Base-by-base conservation (phyloP, 2,113 vertebrate species). In the Coryphaenoides rupestris region DNA sequence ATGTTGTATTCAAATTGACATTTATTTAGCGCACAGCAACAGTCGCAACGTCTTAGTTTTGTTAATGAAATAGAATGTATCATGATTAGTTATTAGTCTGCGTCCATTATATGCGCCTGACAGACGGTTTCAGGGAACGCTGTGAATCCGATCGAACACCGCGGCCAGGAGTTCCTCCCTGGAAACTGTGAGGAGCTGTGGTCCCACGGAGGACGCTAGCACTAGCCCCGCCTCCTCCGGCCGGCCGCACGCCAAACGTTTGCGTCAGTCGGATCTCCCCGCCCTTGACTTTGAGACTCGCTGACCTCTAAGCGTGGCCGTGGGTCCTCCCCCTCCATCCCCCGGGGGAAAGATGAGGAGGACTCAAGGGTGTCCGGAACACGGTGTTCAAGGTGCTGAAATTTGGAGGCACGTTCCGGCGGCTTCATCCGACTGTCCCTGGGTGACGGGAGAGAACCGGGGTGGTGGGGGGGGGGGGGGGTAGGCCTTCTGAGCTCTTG, bases 361-460 rank as follows among this genome's bases (percentile, higher is more conserved):
- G 17, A 40, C 21, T n/a, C n/a, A 28, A 46, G 22, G 49, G 28
- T 28, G 60, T 59, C 19, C 24, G 17, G 28, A 28, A 47, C 65
- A 55, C 56, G 33, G 58, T 68, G 33, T 21, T 19, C 55, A 16
- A 21, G 40, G 24, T 50, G 73, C 63, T 74, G 68, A 79, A 79
- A 75, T 77, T 67, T n/a, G n/a, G n/a, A 67, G 74, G 63, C 72
- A 60, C 65, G 76, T 71, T 78, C 49, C 53, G 64, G 73, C 73
- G 78, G 78, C 77, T 40, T n/a, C n/a, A n/a, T n/a, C n/a, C n/a
- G n/a, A 74, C 68, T 49, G n/a, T 74, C 59, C 62, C 62, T 62
- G 33, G 33, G 56, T 63, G 62, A 59, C 56, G 22, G n/a, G n/a
- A n/a, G n/a, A 63, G 66, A 17, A 55, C 19, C 55, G 53, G 75